These are phyloP conservation scores for Coreoperca whiteheadi DNA, from an alignment of 2,113 vertebrate species.

Conservation along the genomic window DNA sequence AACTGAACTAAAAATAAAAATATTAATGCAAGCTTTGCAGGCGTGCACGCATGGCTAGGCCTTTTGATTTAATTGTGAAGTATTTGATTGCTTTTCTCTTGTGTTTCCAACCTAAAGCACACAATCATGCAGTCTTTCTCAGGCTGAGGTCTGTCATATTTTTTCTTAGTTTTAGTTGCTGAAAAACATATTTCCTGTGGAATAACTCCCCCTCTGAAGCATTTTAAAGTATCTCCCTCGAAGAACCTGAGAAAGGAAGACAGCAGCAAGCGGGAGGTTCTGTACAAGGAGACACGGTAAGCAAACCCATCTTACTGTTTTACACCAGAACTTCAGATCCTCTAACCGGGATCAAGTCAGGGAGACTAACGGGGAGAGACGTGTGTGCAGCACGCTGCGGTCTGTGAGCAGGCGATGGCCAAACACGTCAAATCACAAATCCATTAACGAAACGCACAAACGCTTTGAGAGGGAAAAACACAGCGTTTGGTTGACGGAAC, in stretches of 20 bases:
- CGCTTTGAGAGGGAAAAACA: not conserved
- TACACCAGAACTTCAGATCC: not conserved
- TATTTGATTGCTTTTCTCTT: not conserved
- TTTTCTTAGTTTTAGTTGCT: slow-evolving; percentile 15
- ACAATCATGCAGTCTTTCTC: slow-evolving; percentile 9
- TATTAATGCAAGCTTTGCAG: not conserved
- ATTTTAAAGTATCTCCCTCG: slow-evolving; percentile 44
- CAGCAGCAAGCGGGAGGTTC: slow-evolving; percentile 28
- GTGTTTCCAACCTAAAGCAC: not conserved
- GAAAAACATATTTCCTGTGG: slow-evolving; percentile 69
- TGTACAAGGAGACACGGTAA: slow-evolving; percentile 49
- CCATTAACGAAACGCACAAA: not conserved
- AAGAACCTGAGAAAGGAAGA: slow-evolving; percentile 59
- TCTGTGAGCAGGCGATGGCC: not conserved
- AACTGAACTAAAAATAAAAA: not conserved
- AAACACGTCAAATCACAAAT: not conserved
- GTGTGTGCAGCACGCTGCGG: too few species aligned
- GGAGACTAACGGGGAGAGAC: too few species aligned
- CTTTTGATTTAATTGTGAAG: too few species aligned
- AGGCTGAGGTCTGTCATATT: not conserved
- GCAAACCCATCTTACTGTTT: slow-evolving; percentile 23
- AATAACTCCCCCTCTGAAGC: slow-evolving; percentile 57
- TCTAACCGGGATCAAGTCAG: not conserved
- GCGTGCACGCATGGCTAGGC: not conserved
- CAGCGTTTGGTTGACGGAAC: not conserved